These are phyloP conservation scores for Palythoa grandiflora DNA, from an alignment of 92 coral and sea anemone species.

Conservation along the genomic window DNA sequence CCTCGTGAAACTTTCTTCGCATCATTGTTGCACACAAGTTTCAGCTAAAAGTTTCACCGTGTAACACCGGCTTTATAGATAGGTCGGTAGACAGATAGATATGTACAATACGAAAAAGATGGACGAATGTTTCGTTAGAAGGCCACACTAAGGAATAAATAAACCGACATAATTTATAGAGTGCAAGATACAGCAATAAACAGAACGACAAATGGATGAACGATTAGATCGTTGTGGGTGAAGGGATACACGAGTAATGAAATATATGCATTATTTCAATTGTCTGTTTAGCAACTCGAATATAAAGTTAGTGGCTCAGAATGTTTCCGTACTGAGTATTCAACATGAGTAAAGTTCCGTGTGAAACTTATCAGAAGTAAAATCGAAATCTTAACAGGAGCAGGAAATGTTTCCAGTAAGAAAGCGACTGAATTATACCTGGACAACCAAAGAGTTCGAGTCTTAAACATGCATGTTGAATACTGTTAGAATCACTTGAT, in stretches of 20 bases:
- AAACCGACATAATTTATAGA: not conserved
- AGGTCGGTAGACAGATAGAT: not conserved
- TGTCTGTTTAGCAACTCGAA: too few relatives aligned
- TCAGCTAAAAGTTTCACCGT: too few relatives aligned
- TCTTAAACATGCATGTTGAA: slow-evolving; percentile 37
- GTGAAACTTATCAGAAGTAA: not conserved
- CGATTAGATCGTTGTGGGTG: not conserved
- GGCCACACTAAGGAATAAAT: not conserved
- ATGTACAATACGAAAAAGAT: not conserved
- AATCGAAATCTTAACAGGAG: not conserved
- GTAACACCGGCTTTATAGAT: not conserved
- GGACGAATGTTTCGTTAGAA: not conserved
- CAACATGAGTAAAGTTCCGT: not conserved
- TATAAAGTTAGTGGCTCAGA: too few relatives aligned
- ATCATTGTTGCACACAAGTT: too few relatives aligned
- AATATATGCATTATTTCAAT: too few relatives aligned
- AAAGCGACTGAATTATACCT: not conserved
- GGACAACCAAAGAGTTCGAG: slow-evolving; percentile 35
- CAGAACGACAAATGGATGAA: not conserved
- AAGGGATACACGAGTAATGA: not conserved
- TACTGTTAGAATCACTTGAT: not conserved
- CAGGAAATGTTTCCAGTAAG: not conserved
- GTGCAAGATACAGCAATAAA: not conserved
- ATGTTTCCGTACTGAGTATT: too few relatives aligned
- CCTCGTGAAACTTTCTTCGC: too few relatives aligned